phyloP scores from a whole-genome alignment of 2,797 vertebrate genomes.

The Microcaecilia unicolor region DNA sequence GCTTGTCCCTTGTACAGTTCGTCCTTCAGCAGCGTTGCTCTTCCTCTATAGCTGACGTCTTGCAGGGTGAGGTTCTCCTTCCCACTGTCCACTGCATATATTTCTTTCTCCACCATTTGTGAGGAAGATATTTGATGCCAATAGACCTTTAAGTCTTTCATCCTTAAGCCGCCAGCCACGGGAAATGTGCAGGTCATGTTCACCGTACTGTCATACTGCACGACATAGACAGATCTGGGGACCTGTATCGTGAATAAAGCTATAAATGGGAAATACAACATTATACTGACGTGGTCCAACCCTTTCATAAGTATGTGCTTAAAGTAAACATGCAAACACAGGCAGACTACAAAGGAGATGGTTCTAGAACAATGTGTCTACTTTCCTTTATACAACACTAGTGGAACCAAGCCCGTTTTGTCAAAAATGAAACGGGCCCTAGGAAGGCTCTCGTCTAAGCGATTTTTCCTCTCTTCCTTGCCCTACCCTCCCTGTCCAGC shows the following conservation, averaged over 20 bases:
- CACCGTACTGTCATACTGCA: conserved; percentile 46
- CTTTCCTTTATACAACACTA: too few species aligned
- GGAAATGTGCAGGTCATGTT: conserved; percentile 73
- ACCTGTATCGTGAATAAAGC: conserved; percentile 70
- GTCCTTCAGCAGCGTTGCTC: conserved; percentile 46
- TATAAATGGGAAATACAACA: too few species aligned
- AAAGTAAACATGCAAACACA: too few species aligned
- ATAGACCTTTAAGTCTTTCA: conserved; percentile 39
- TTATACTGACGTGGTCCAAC: too few species aligned
- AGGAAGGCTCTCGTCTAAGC: too few species aligned
- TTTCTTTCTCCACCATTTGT: conserved; percentile 20
- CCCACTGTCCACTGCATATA: conserved; percentile 37
- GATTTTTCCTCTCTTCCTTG: too few species aligned
- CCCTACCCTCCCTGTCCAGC: too few species aligned
- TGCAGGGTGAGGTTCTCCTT: conserved; percentile 12
- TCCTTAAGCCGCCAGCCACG: conserved; percentile 7
- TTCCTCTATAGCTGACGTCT: conserved; percentile 27
- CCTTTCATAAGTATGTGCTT: too few species aligned
- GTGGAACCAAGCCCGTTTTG: too few species aligned
- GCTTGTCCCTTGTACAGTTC: conserved; percentile 53
- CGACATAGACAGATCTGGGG: conserved; percentile 41
- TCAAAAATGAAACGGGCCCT: too few species aligned
- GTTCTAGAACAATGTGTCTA: too few species aligned
- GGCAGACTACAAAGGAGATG: too few species aligned
- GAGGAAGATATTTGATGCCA: conserved; percentile 47